phyloP scores from a whole-genome alignment of 2,888 invertebrate genomes.

The Lamellibrachia columna region DNA sequence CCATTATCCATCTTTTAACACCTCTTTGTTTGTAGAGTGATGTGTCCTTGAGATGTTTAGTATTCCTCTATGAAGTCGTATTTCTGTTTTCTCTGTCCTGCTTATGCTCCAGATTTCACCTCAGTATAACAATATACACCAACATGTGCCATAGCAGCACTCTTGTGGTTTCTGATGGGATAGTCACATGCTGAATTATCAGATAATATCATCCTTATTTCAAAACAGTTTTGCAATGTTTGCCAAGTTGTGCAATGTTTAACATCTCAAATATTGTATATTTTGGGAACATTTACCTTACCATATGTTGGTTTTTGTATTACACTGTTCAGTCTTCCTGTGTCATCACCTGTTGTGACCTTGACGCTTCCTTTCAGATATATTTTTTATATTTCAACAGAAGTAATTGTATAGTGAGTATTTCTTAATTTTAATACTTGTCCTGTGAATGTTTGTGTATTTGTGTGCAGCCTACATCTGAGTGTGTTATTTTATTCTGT shows the following conservation, averaged over 20 bases:
- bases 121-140: neutral
- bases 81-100: neutral
- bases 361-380: slow-evolving; percentile 42
- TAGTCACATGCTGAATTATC: neutral
- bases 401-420: slow-evolving; percentile 52
- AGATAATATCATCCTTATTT: neutral
- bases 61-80: neutral
- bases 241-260: neutral
- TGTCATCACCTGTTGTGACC: slow-evolving; percentile 20
- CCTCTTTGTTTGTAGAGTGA: neutral
- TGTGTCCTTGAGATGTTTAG: neutral
- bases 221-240: neutral
- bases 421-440: slow-evolving; percentile 9
- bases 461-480: neutral
- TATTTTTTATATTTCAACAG: slow-evolving; percentile 51
- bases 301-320: no score
- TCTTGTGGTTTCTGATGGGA: neutral
- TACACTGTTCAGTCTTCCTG: neutral
- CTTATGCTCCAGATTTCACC: neutral
- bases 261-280: neutral
- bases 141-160: neutral
- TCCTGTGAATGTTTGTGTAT: neutral
- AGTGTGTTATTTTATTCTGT: no score
- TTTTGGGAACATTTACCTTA: no score
- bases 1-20: neutral